These are phyloP conservation scores for Notolabrus celidotus DNA, from an alignment of 2,797 vertebrate genomes.

Conservation along the genomic window DNA sequence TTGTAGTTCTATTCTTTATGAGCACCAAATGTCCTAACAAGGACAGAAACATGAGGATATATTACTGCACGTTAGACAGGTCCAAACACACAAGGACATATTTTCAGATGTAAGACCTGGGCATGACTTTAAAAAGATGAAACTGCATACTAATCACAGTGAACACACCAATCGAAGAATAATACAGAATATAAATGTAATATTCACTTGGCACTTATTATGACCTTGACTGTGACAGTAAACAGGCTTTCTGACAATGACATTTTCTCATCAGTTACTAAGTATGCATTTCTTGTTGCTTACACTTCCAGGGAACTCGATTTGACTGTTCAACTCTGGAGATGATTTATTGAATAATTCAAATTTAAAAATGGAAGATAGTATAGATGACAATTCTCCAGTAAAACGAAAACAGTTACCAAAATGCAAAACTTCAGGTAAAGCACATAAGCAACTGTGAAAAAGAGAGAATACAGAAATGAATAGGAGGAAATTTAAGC, in stretches of 20 bases:
- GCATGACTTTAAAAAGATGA: neutral
- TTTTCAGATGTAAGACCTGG: neutral
- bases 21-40: conserved; percentile 23
- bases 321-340: neutral
- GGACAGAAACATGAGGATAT: conserved; percentile 10
- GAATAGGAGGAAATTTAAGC: too few species aligned
- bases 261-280: neutral
- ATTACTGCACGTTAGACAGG: neutral
- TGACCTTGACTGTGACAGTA: neutral
- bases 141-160: neutral
- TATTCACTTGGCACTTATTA: neutral
- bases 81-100: neutral
- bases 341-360: neutral
- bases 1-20: conserved; percentile 36
- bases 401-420: neutral
- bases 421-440: too few species aligned
- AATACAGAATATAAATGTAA: too few species aligned
- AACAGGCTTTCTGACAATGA: too few species aligned
- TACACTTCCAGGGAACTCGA: too few species aligned
- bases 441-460: too few species aligned
- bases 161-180: neutral
- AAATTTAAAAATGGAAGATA: neutral
- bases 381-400: neutral
- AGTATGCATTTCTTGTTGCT: too few species aligned
- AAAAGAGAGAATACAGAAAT: too few species aligned